Evolutionary conservation across 2,113 vertebrate species (phyloP), one percentile per base, ranked within the genome.

Genomic region (Crotophaga sulcirostris): DNA sequence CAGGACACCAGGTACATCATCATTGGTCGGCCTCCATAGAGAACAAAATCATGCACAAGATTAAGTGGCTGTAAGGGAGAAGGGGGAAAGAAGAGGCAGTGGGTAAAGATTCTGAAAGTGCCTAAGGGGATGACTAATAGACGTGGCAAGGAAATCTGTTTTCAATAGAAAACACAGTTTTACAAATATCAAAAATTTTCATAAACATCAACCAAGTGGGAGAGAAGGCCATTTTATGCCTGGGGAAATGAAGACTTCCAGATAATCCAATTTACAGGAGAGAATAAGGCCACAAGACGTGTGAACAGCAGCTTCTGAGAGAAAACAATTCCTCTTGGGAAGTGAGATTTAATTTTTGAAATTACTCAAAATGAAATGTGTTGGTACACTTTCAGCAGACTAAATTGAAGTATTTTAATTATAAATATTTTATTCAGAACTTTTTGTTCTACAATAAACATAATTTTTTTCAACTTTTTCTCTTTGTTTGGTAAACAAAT

Each of bases 1-100:
- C 63, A 34, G n/a, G 23, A 63, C 9, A 14, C 16, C 0, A 1
- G 25, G 7, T 23, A 21, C 1, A 3, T 26, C 15, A 26, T 14
- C 2, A 0, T 17, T 11, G 20, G 31, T n/a, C 4, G 28, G 16
- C 13, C 13, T 74, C 47, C 31, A 7, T 4, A 64, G 31, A 59
- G 82, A 47, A 82, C 7, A 67, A 81, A 95, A 29, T 5, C 1
- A 0, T 42, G 16, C 12, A 23, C 11, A 66, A 76, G 10, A n/a
- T 18, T 42, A 31, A 40, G n/a, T 54, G 26, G 4, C 31, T 66
- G 16, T 40, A 56, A 81, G 28, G 59, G 4, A 82, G 15, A 49
- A 38, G 3, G 9, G 9, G 1, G 4, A 16, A 18, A 29, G 74
- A 72, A 42, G 13, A 45, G 4, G 1, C 21, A 64, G 12, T 21